These are phyloP conservation scores for Burhinus oedicnemus DNA, from an alignment of 2,113 vertebrate genomes.

Conservation along the genomic window DNA sequence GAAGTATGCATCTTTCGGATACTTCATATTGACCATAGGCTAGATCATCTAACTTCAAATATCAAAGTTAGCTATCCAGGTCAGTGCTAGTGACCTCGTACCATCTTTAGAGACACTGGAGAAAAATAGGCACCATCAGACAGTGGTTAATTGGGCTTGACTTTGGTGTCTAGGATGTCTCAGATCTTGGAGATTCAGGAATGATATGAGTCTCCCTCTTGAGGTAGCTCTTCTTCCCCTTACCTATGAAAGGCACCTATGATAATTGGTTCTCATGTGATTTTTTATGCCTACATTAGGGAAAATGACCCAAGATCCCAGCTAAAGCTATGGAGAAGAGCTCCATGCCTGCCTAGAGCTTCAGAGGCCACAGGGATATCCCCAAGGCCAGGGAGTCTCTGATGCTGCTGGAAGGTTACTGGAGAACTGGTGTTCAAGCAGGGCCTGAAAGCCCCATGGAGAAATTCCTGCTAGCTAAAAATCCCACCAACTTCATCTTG, in stretches of 20 bases:
- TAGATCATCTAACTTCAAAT: not conserved
- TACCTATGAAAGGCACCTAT: not conserved
- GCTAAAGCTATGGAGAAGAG: not conserved
- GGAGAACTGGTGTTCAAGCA: not conserved
- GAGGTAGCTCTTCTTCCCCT: not conserved
- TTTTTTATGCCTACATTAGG: not conserved
- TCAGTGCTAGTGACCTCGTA: not conserved
- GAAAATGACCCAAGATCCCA: not conserved
- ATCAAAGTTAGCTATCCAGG: not conserved
- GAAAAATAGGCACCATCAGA: not conserved
- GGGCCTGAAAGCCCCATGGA: accelerated
- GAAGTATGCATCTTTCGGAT: not conserved
- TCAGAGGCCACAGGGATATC: not conserved
- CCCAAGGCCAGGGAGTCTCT: not conserved
- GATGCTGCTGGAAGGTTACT: accelerated
- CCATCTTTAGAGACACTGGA: not conserved
- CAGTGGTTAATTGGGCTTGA: not conserved
- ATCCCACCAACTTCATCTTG: not conserved
- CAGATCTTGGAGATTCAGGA: not conserved
- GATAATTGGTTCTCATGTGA: not conserved
- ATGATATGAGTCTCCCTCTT: not conserved
- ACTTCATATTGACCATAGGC: not conserved
- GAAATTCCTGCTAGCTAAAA: not conserved
- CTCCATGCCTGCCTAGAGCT: not conserved
- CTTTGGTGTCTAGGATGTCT: not conserved